A percentile compares a stretch with the other conserved stretches of the same genome.
phyloP scores from a whole-genome alignment of 1,140 invertebrate genomes.

The Drosophila nasuta region DNA sequence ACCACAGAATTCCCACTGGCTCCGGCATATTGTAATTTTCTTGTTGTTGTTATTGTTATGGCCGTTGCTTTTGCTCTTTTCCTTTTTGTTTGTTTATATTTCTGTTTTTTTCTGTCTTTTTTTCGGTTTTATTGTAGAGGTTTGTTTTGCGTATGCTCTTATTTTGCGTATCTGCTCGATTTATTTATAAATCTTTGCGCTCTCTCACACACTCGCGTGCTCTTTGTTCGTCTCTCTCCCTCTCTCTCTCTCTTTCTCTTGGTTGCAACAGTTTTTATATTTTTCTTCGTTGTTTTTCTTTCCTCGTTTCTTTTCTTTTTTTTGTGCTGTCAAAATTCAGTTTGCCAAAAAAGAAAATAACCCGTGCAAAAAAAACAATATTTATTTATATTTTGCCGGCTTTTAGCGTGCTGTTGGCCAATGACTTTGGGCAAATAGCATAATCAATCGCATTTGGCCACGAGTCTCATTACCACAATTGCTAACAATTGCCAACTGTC shows the following conservation, averaged over 20 bases:
- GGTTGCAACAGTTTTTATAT: constrained; percentile 41
- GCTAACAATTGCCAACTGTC: not conserved
- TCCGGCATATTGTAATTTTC: constrained; percentile 57
- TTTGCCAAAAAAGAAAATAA: constrained; percentile 29
- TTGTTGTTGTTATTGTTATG: constrained; percentile 26
- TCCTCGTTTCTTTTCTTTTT: constrained; percentile 14
- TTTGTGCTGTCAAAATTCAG: constrained; percentile 69
- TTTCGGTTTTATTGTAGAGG: no score
- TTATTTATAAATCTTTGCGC: constrained; percentile 70
- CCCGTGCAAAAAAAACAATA: constrained; percentile 48
- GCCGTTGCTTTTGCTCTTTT: constrained; percentile 4
- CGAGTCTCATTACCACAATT: not conserved
- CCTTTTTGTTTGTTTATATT: constrained; percentile 45
- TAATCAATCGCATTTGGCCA: not conserved
- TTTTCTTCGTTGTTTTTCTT: constrained; percentile 24
- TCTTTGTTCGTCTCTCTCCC: constrained; percentile 14
- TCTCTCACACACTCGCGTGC: constrained; percentile 12
- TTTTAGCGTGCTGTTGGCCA: constrained; percentile 38
- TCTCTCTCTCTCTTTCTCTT: constrained; percentile 8
- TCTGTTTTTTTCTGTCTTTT: constrained; percentile 29
- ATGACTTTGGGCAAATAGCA: constrained; percentile 29
- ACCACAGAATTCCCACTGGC: constrained; percentile 59
- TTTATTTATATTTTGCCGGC: constrained; percentile 67
- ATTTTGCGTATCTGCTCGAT: constrained; percentile 52
- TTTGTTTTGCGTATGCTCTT: constrained; percentile 23